Base-by-base conservation (phyloP, 1,140 invertebrate genomes). In the Frieseomelitta varia region DNA sequence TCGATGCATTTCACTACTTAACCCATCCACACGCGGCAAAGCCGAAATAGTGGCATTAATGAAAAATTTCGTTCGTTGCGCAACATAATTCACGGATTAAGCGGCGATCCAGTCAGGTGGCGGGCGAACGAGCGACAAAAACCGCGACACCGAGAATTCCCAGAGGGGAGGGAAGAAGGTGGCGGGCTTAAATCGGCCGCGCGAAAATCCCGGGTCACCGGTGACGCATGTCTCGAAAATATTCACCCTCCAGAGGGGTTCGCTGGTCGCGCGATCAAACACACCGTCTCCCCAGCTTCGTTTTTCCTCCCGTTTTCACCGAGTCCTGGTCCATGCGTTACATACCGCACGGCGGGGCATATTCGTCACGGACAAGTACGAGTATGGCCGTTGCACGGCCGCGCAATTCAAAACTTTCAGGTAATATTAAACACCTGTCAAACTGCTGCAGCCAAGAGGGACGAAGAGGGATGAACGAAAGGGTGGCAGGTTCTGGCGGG, bases 341-440 rank as follows among this genome's bases (percentile, higher is more conserved):
- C 53, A 17, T 63, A 58, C n/a, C 51, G 81, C n/a, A 47, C 39
- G 39, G 3, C 11, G 34, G 0, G 56, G 56, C 15, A 21, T 65
- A 58, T 83, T 61, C 67, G 56, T 65, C 68, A 72, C 80, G 81
- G 72, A 27, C 27, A 27, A 17, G 56, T n/a, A 47, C 34, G 61
- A 86, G 67, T 68, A 75, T 78, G 63, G 72, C 17, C 58, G 27
- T 17, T 51, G 47, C 30, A 30, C 53, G 10, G 47, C 30, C 8
- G 47, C 6, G 24, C 68, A 77, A 61, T 63, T 73, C 24, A 69
- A 91, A 91, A 91, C 87, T 91, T 82, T 73, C 82, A 84, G 89
- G 91, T 90, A 87, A 91, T 91, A 91, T 91, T 91, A 91, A 91
- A 91, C 89, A 90, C 85, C 90, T 91, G 89, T 91, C 91, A 91